Conservation (phyloP, 1,140 invertebrate species). For the Hyles euphorbiae region DNA sequence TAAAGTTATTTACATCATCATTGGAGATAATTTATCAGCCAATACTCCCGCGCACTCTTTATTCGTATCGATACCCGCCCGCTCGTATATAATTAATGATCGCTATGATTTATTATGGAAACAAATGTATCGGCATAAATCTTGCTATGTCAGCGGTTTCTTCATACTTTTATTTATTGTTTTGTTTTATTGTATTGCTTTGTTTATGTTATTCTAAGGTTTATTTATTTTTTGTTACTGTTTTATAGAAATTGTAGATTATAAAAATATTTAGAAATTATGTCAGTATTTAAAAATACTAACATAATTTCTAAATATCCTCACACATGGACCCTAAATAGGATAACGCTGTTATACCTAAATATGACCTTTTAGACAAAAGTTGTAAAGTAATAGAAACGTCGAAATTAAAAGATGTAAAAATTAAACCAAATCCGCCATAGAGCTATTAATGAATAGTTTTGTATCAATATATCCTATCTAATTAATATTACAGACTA, state of each 20-base stretch:
- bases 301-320: not conserved
- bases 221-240: not conserved
- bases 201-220: not conserved
- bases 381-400: too few species aligned
- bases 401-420: too few species aligned
- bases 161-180: slow-evolving; percentile 20
- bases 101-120: slow-evolving; percentile 33
- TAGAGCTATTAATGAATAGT: too few species aligned
- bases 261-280: too few species aligned
- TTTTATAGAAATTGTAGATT: too few species aligned
- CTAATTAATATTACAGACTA: not conserved
- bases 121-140: slow-evolving; percentile 25
- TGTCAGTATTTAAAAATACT: too few species aligned
- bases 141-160: slow-evolving; percentile 7
- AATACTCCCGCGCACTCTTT: slow-evolving; percentile 20
- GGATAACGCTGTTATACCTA: too few species aligned
- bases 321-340: too few species aligned
- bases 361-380: too few species aligned
- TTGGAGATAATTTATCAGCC: slow-evolving; percentile 23
- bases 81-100: slow-evolving; percentile 31
- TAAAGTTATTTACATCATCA: not conserved
- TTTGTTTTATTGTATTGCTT: not conserved
- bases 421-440: too few species aligned
- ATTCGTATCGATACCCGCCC: slow-evolving; percentile 18
- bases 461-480: too few species aligned